Conservation (phyloP, 2,113 vertebrate species). For the Menura novaehollandiae region DNA sequence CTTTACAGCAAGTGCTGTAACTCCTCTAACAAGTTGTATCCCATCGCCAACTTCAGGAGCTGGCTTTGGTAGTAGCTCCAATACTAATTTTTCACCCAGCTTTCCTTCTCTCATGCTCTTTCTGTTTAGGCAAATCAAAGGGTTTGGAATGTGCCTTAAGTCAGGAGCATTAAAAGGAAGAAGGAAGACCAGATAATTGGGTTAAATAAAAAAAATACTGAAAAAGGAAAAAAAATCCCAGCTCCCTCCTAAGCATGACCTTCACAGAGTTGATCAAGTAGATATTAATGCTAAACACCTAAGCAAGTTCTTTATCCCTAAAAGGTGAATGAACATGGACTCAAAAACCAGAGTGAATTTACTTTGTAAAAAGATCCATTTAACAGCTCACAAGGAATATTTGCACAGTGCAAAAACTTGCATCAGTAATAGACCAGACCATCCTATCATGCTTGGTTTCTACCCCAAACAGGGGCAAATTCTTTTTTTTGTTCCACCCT, state of each 20-base stretch:
- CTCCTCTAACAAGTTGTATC: not conserved
- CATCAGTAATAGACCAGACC: not conserved
- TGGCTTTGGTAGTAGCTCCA: not conserved
- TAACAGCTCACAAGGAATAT: not conserved
- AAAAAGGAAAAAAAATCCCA: fast-evolving
- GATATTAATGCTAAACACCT: not conserved
- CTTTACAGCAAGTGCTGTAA: not conserved
- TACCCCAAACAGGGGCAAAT: not conserved
- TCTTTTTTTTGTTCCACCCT: not conserved
- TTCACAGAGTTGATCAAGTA: not conserved
- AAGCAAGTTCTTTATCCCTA: not conserved
- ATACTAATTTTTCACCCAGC: not conserved
- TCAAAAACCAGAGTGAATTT: not conserved
- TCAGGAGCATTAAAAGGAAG: not conserved
- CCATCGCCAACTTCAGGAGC: not conserved
- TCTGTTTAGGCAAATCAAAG: not conserved
- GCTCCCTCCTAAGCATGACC: not conserved
- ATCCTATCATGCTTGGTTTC: not conserved
- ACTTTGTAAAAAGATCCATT: not conserved
- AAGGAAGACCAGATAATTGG: not conserved
- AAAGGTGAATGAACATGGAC: fast-evolving
- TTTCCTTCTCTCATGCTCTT: fast-evolving
- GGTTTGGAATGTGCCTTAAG: not conserved
- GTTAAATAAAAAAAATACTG: not conserved
- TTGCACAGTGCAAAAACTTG: not conserved